Percentiles rank a stretch among this genome's conserved stretches.
Conservation (phyloP, 2,113 vertebrate genomes). For the Megaceryle torquata region DNA sequence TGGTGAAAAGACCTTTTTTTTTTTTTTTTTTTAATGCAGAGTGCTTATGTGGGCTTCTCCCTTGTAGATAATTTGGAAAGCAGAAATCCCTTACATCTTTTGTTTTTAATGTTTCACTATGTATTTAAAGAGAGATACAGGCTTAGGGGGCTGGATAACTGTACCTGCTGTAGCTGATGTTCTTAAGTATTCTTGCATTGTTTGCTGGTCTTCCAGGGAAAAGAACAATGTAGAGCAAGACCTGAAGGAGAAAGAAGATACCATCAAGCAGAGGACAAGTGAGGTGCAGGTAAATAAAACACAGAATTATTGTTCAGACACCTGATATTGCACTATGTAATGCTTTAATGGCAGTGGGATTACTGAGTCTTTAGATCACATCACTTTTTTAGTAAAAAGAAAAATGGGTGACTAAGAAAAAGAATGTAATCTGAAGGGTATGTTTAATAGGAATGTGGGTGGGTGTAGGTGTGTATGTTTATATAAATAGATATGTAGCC, state of each 20-base stretch:
- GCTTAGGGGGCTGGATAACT: slow-evolving; percentile 79
- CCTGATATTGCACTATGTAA: background rate
- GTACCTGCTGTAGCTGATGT: slow-evolving; percentile 82
- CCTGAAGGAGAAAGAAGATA: slow-evolving; percentile 95
- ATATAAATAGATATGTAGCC: background rate
- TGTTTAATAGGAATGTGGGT: background rate
- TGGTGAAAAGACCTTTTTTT: slow-evolving; percentile 64
- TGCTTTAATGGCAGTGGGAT: background rate
- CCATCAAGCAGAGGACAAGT: slow-evolving; percentile 85
- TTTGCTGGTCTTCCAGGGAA: slow-evolving; percentile 97
- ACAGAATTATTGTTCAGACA: background rate
- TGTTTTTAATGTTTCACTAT: slow-evolving; percentile 78
- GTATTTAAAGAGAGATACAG: slow-evolving; percentile 85
- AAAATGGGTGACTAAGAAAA: background rate
- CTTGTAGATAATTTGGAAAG: slow-evolving; percentile 68
- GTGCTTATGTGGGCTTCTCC: slow-evolving; percentile 61
- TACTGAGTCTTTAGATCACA: background rate
- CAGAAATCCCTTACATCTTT: slow-evolving; percentile 60
- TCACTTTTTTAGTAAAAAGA: background rate
- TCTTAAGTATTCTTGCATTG: slow-evolving; percentile 89
- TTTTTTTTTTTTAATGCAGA: slow-evolving; percentile 55
- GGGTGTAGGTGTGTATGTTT: background rate
- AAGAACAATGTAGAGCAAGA: slow-evolving; percentile 94
- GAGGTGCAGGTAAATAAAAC: slow-evolving; percentile 89
- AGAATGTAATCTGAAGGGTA: background rate